Conservation (phyloP, 2,888 invertebrate genomes). For the Ramazzottius varieornatus region DNA sequence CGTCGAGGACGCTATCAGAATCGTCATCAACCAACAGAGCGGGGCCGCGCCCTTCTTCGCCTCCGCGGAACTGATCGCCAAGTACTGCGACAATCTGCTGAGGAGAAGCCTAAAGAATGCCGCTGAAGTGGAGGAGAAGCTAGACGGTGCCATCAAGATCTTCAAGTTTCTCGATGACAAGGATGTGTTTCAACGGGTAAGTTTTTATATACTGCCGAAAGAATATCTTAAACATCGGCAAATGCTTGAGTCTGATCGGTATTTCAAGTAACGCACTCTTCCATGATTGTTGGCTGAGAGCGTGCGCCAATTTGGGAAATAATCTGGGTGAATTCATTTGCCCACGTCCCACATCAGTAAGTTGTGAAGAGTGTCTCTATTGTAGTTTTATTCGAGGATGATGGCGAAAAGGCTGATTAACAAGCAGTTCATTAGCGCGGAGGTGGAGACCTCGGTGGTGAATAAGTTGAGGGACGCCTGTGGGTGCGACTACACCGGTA, state of each 20-base stretch:
- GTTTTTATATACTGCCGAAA: not conserved
- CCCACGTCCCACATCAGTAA: not conserved
- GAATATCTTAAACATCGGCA: no score
- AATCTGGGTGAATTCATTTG: no score
- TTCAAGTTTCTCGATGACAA: not conserved
- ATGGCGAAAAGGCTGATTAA: not conserved
- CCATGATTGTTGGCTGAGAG: no score
- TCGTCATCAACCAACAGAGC: not conserved
- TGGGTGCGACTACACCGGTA: constrained; percentile 2
- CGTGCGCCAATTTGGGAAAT: no score
- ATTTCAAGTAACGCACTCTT: no score
- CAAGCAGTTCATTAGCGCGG: not conserved
- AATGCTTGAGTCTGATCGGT: no score
- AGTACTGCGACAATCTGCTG: not conserved
- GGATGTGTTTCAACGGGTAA: not conserved
- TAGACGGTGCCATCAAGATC: not conserved
- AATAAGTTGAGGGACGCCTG: not conserved
- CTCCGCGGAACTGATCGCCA: not conserved
- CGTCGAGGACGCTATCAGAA: not conserved
- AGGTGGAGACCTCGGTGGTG: not conserved
- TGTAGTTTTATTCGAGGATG: not conserved
- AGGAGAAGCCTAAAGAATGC: not conserved
- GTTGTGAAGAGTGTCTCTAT: not conserved
- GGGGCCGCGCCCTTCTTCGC: not conserved
- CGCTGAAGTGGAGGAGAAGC: not conserved